These are phyloP conservation scores for Xenus cinereus DNA, from an alignment of 2,113 vertebrate genomes.

Conservation along the genomic window DNA sequence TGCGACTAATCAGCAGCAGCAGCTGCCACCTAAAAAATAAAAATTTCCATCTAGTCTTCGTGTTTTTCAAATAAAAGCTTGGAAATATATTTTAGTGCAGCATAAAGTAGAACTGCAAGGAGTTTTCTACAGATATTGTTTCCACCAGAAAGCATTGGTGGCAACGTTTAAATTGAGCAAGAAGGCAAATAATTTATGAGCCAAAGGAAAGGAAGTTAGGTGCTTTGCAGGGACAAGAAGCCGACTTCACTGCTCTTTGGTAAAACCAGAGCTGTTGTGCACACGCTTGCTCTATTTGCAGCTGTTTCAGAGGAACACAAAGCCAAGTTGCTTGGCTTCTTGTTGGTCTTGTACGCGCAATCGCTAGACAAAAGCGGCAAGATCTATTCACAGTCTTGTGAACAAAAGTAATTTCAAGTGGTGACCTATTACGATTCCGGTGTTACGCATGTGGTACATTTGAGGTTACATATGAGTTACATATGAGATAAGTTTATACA, in stretches of 20 bases:
- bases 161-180: neutral
- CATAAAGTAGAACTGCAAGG: neutral
- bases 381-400: neutral
- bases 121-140: neutral
- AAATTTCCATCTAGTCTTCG: neutral
- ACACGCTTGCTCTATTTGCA: fast-evolving
- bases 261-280: neutral
- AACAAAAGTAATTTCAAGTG: neutral
- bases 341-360: neutral
- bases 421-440: neutral
- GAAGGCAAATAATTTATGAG: neutral
- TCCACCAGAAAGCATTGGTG: neutral
- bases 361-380: fast-evolving
- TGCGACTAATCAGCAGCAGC: neutral
- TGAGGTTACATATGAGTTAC: neutral
- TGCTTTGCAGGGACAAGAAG: neutral
- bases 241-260: neutral
- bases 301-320: neutral
- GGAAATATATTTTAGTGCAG: neutral
- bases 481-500: neutral
- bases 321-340: neutral
- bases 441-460: neutral
- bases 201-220: neutral
- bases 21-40: neutral
- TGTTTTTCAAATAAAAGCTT: neutral